A percentile compares a stretch with the other conserved stretches of the same genome.
These are phyloP conservation scores for Telmatochromis sp. DNA, from an alignment of 2,113 vertebrate genomes.

Conservation along the genomic window DNA sequence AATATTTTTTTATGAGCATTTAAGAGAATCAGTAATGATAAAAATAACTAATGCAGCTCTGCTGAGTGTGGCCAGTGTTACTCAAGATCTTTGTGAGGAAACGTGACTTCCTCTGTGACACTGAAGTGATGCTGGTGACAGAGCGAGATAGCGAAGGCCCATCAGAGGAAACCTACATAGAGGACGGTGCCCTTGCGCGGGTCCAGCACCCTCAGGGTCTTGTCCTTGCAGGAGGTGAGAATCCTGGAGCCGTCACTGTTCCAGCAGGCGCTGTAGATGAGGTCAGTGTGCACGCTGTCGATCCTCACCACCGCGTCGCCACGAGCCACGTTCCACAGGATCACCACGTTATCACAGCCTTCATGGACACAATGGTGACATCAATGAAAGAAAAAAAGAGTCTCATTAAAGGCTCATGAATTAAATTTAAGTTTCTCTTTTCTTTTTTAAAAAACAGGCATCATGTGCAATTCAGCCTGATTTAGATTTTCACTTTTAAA, in stretches of 20 bases:
- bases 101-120: background rate
- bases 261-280: constrained; percentile 86
- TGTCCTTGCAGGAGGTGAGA: constrained; percentile 85
- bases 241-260: constrained; percentile 78
- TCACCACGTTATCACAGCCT: constrained; percentile 84
- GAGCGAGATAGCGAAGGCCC: rapidly evolving
- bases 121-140: background rate
- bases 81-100: background rate
- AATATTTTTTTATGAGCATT: background rate
- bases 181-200: constrained; percentile 77
- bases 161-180: constrained; percentile 51
- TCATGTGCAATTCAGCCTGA: background rate
- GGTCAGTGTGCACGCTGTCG: constrained; percentile 77
- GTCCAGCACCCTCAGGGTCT: constrained; percentile 78
- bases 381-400: background rate
- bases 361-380: background rate
- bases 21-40: background rate
- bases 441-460: background rate
- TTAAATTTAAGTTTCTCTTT: background rate
- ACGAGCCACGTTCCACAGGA: constrained; percentile 82
- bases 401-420: background rate
- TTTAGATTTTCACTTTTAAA: background rate
- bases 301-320: constrained; percentile 72
- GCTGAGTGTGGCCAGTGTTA: background rate
- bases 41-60: background rate